phyloP scores from a whole-genome alignment of 2,797 vertebrate species.

The Aphelocoma californica region DNA sequence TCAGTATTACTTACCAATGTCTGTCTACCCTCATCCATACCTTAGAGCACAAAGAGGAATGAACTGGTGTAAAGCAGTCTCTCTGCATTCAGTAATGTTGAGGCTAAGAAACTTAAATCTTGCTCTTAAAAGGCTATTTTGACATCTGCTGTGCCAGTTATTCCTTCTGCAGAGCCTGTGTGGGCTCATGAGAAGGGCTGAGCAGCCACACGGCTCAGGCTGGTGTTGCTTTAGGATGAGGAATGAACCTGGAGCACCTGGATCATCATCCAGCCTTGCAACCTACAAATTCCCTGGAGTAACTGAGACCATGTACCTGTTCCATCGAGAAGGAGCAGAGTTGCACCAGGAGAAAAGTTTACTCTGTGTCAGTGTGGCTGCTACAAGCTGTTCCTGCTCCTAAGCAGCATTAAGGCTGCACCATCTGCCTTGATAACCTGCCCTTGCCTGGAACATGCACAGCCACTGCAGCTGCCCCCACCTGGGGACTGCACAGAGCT shows the following conservation, averaged over 20 bases:
- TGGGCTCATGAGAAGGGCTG: background rate
- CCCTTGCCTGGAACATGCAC: background rate
- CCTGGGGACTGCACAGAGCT: background rate
- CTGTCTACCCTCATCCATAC: background rate
- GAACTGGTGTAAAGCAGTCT: background rate
- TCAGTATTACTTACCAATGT: background rate
- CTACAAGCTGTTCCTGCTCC: background rate
- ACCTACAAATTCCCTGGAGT: background rate
- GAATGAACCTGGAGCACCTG: background rate
- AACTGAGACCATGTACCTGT: background rate
- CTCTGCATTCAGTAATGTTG: background rate
- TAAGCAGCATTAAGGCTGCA: background rate
- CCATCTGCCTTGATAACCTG: background rate
- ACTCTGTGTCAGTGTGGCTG: background rate
- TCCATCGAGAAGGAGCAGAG: background rate
- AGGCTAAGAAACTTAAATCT: background rate
- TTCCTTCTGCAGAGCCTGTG: background rate
- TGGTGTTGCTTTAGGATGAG: background rate
- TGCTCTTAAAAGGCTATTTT: background rate
- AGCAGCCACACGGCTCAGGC: background rate
- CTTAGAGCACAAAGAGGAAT: background rate
- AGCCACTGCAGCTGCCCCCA: background rate
- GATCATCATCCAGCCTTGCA: background rate
- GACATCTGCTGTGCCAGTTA: background rate
- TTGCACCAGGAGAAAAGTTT: background rate